Percentiles rank a stretch among this genome's conserved stretches.
phyloP scores from a whole-genome alignment of 2,113 vertebrate genomes.

The Barbus barbus region DNA sequence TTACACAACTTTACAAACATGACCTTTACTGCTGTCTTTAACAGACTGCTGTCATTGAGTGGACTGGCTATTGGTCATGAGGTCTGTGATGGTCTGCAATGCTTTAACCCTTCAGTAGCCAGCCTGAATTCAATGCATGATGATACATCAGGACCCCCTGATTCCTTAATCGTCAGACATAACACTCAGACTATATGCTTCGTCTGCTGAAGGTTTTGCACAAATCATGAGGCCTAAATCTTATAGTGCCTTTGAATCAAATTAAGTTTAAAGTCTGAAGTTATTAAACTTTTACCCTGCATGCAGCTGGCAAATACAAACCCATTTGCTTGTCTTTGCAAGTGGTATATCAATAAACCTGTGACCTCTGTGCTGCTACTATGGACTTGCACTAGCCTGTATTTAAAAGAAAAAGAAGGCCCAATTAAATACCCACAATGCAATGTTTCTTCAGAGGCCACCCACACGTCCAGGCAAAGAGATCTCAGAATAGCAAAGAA shows the following conservation, averaged over 20 bases:
- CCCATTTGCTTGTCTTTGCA: background rate
- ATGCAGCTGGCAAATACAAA: background rate
- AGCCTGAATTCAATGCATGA: background rate
- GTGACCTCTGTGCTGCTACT: background rate
- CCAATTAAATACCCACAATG: background rate
- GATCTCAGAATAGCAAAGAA: conserved; percentile 41
- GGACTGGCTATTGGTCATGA: background rate
- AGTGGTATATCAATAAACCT: background rate
- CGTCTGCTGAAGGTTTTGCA: background rate
- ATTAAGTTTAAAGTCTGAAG: background rate
- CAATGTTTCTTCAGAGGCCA: background rate
- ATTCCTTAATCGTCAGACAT: background rate
- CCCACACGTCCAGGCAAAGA: background rate
- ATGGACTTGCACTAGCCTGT: background rate
- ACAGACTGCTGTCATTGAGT: background rate
- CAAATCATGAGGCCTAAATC: background rate
- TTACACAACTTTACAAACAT: background rate
- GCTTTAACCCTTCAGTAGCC: background rate
- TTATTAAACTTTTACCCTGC: background rate
- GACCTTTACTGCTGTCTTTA: no score
- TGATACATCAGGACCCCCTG: background rate
- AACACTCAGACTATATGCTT: background rate
- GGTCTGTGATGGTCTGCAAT: background rate
- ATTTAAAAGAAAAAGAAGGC: background rate
- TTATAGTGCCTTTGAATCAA: background rate